These are phyloP conservation scores for Eremophila alpestris DNA, from an alignment of 2,797 vertebrate species.

Conservation along the genomic window DNA sequence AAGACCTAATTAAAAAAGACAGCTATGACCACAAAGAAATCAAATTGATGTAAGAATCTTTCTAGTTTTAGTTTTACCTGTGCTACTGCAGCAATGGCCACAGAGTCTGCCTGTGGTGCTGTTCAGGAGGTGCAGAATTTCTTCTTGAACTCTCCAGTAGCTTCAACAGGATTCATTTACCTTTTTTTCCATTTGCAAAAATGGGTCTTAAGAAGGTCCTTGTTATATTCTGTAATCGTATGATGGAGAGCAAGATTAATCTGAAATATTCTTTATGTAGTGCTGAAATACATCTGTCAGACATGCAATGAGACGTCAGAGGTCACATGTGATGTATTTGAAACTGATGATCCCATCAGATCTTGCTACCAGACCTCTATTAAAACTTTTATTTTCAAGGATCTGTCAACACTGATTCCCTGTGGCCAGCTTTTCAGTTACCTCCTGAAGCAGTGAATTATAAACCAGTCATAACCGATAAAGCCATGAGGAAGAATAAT, in stretches of 20 bases:
- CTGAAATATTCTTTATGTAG: conserved; percentile 21
- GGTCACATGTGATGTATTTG: background rate
- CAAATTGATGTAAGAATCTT: background rate
- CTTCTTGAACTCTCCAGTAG: background rate
- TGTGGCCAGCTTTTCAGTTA: background rate
- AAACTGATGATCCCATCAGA: conserved; percentile 5
- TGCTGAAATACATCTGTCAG: conserved; percentile 35
- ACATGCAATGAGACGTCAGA: background rate
- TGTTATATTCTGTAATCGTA: conserved; percentile 14
- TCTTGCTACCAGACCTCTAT: background rate
- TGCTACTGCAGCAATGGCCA: background rate
- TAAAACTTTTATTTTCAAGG: conserved; percentile 13
- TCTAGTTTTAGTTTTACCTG: background rate
- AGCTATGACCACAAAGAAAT: background rate
- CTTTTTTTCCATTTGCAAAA: background rate
- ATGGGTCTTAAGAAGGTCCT: background rate
- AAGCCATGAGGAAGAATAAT: background rate
- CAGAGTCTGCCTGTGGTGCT: background rate
- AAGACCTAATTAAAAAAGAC: background rate
- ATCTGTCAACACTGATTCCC: background rate
- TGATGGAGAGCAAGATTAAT: conserved; percentile 28
- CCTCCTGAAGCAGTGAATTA: background rate
- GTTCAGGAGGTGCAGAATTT: background rate
- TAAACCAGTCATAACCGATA: background rate
- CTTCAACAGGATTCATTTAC: background rate